These are phyloP conservation scores for Acropternis orthonyx DNA, from an alignment of 2,797 vertebrate species.

Conservation along the genomic window DNA sequence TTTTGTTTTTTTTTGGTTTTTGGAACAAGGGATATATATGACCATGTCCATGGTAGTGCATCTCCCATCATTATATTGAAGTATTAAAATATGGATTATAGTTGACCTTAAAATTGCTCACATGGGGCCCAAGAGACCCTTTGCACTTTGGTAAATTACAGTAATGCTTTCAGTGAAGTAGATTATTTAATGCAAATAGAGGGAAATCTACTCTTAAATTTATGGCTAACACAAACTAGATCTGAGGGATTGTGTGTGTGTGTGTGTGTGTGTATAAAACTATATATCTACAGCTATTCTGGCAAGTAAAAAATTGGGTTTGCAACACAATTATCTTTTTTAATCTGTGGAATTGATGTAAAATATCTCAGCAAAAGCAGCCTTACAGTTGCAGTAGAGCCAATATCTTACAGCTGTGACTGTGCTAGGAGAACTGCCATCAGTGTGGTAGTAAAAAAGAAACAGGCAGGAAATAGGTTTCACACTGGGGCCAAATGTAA, in stretches of 20 bases:
- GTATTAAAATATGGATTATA: slow-evolving; percentile 24
- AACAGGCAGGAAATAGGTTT: slow-evolving; percentile 62
- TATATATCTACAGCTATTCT: background rate
- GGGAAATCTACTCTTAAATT: background rate
- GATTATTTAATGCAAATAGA: background rate
- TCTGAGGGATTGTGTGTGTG: background rate
- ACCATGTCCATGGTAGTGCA: background rate
- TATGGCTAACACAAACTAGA: background rate
- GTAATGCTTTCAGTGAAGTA: slow-evolving; percentile 5
- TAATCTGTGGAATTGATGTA: background rate
- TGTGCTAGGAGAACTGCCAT: slow-evolving; percentile 50
- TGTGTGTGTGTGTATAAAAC: background rate
- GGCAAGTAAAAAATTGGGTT: slow-evolving; percentile 17
- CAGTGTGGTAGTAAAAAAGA: slow-evolving; percentile 61
- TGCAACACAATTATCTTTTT: slow-evolving; percentile 43
- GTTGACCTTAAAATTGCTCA: background rate
- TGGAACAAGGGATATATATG: background rate
- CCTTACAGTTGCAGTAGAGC: slow-evolving; percentile 7
- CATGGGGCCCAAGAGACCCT: background rate
- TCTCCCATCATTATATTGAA: background rate
- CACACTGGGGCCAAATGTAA: slow-evolving; percentile 52
- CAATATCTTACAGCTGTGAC: slow-evolving; percentile 60
- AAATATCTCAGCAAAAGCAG: slow-evolving; percentile 36
- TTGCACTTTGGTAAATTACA: slow-evolving; percentile 23
- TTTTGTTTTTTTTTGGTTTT: background rate